phyloP scores from a whole-genome alignment of 1,140 invertebrate species.

The Caenorhabditis latens region DNA sequence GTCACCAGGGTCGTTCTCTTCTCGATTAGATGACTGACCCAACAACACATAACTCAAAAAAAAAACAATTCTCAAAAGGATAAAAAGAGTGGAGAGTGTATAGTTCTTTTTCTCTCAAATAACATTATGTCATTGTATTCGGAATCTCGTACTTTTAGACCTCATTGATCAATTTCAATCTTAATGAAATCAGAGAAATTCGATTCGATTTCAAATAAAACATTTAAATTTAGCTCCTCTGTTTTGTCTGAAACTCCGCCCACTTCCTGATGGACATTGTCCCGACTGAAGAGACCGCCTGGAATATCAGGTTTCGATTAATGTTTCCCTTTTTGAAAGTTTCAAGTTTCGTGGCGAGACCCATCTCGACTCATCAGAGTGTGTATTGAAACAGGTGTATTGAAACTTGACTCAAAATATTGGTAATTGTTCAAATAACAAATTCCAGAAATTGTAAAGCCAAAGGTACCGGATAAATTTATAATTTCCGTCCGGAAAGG shows the following conservation, averaged over 20 bases:
- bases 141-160: not conserved
- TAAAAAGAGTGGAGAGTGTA: not conserved
- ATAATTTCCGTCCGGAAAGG: no score
- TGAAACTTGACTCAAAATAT: no score
- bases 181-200: constrained; percentile 10
- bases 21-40: not conserved
- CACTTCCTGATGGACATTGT: not conserved
- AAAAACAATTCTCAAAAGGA: constrained; percentile 9
- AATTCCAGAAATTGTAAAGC: no score
- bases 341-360: constrained; percentile 46
- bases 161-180: constrained; percentile 19
- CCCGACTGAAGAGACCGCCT: not conserved
- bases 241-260: not conserved
- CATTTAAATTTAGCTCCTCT: constrained; percentile 31
- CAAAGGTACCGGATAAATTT: no score
- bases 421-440: no score
- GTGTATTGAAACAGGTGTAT: no score
- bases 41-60: not conserved
- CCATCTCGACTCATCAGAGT: not conserved
- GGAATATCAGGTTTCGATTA: constrained; percentile 47
- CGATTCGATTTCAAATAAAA: constrained; percentile 7
- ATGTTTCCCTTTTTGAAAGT: constrained; percentile 19
- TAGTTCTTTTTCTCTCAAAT: not conserved
- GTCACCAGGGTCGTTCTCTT: not conserved
- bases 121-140: not conserved